phyloP scores from a whole-genome alignment of 2,888 invertebrate genomes.

The Apotomis capreana region DNA sequence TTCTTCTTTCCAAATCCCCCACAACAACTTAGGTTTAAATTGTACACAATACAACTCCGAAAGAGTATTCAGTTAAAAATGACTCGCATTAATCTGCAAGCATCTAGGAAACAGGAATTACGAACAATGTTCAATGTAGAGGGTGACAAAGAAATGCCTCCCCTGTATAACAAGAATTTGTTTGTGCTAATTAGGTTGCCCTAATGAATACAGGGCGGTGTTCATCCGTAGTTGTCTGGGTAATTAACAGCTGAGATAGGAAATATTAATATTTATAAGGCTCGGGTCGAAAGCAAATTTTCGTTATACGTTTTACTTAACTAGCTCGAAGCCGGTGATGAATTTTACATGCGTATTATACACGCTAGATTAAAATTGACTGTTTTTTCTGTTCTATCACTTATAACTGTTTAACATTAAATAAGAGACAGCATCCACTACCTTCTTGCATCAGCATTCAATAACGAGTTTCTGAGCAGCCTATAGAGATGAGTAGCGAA shows the following conservation, averaged over 20 bases:
- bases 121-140: constrained; percentile 38
- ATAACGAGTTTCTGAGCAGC: too few relatives aligned
- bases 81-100: constrained; percentile 24
- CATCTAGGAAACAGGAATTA: constrained; percentile 31
- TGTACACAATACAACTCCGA: neutral
- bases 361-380: constrained; percentile 33
- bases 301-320: constrained; percentile 61
- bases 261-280: constrained; percentile 81
- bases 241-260: constrained; percentile 78
- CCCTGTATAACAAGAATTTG: constrained; percentile 53
- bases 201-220: constrained; percentile 75
- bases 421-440: too few relatives aligned
- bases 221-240: constrained; percentile 74
- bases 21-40: too few relatives aligned
- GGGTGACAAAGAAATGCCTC: constrained; percentile 41
- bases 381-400: neutral
- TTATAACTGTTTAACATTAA: neutral
- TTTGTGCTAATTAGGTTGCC: constrained; percentile 74
- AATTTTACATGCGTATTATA: constrained; percentile 68
- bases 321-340: constrained; percentile 60
- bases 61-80: constrained; percentile 5
- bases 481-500: too few relatives aligned
- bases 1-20: too few relatives aligned
- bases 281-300: constrained; percentile 61
- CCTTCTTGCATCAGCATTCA: too few relatives aligned